A percentile compares a stretch with the other conserved stretches of the same genome.
Conservation (phyloP, 2,113 vertebrate species). For the Malurus cyaneus region DNA sequence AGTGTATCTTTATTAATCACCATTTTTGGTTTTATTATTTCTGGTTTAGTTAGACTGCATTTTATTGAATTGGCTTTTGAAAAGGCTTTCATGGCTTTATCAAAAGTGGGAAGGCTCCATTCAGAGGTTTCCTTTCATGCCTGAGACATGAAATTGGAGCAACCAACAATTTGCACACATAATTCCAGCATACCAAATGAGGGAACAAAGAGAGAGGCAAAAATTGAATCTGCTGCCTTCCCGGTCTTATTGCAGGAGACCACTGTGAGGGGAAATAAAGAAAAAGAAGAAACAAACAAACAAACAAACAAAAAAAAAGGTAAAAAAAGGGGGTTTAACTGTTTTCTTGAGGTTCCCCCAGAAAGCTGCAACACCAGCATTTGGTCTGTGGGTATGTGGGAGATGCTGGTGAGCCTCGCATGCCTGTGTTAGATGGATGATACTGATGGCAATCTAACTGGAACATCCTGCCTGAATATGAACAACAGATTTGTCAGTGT, state of each 20-base stretch:
- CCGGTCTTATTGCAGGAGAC: background rate
- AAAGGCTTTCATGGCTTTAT: constrained; percentile 20
- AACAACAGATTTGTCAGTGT: constrained; percentile 95
- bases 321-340: background rate
- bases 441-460: constrained; percentile 69
- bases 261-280: background rate
- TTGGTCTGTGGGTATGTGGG: background rate
- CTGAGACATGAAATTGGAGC: constrained; percentile 37
- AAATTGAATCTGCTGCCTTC: constrained; percentile 3
- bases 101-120: background rate
- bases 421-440: constrained; percentile 66
- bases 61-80: constrained; percentile 21
- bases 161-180: constrained; percentile 38
- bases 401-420: background rate
- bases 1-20: background rate
- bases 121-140: constrained; percentile 42
- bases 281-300: fast-evolving
- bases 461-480: constrained; percentile 86
- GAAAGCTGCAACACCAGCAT: constrained; percentile 12
- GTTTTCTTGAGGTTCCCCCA: background rate
- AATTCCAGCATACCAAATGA: constrained; percentile 31
- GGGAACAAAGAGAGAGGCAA: constrained; percentile 18
- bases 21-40: background rate
- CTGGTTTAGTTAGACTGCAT: background rate
- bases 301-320: fast-evolving